Base-by-base conservation (phyloP, 1,140 invertebrate species). In the Drosophila quadrilineata region DNA sequence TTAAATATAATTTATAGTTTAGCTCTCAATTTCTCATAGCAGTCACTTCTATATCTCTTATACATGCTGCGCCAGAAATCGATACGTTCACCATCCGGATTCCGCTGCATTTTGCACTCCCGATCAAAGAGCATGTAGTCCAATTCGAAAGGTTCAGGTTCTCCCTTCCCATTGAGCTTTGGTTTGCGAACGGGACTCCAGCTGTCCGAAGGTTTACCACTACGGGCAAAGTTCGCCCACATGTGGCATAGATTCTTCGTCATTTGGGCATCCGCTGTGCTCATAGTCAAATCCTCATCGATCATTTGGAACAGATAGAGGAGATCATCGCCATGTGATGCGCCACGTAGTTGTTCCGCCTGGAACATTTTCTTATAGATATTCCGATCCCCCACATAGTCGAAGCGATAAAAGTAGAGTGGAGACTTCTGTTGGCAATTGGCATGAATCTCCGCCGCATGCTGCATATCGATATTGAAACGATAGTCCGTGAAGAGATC, bases 211-310 rank as follows among this genome's bases (percentile, higher is more conserved):
- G 90, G 90, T 6, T 88, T 87, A 0, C 86, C 91, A 41, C 88
- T 90, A 74, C 92, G 93, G 0, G 93, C 93, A 87, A 94, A 94
- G 69, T 93, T 93, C 0, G 92, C 91, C 93, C 93, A 93, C 84
- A 94, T 79, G 43, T 90, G 89, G 0, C 92, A 90, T 73, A 93
- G 90, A 8, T 90, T 86, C 43, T 88, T 88, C 0, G 91, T 90
- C n/a, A 91, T 88, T 2, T 76, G 79, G 0, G 87, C 53, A 48
- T 91, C 91, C 5, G 90, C 90, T 3, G 90, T 85, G 9, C 90
- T 86, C 22, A 91, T 53, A 14, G 89, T 64, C 26, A 91, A 75
- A 54, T 91, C 90, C 0, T 91, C 67, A 31, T 90, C 88, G 0
- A 89, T 90, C 84, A 92, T 91, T 72, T 92, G 92, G 70, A 93